These are phyloP conservation scores for Auanema sp. DNA, from an alignment of 2,888 invertebrate species.

Conservation along the genomic window DNA sequence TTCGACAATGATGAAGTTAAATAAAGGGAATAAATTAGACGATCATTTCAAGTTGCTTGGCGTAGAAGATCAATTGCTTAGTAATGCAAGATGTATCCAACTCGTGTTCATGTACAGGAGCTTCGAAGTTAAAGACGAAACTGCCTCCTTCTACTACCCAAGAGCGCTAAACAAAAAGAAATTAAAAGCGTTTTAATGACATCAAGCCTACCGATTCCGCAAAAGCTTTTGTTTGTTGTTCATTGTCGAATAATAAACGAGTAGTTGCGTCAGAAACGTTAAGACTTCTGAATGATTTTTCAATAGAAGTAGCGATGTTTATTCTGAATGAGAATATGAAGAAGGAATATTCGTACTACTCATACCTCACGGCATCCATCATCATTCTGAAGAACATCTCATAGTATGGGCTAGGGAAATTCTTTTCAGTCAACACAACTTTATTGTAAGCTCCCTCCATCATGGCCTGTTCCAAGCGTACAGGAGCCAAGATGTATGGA, in stretches of 20 bases:
- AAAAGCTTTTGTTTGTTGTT: slow-evolving; percentile 34
- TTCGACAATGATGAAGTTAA: slow-evolving; percentile 1
- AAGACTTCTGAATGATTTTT: slow-evolving; percentile 90
- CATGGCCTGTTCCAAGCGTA: slow-evolving; percentile 93
- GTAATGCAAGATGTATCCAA: slow-evolving; percentile 88
- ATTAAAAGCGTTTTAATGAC: neutral
- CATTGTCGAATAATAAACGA: slow-evolving; percentile 44
- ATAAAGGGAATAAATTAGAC: slow-evolving; percentile 73
- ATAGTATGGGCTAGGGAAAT: slow-evolving; percentile 92
- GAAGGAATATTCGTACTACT: no score
- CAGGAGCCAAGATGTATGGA: slow-evolving; percentile 88
- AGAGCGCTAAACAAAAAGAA: slow-evolving; percentile 7
- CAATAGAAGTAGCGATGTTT: slow-evolving; percentile 93
- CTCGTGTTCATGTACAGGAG: slow-evolving; percentile 67
- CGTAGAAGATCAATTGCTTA: slow-evolving; percentile 91
- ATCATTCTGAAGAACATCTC: slow-evolving; percentile 95
- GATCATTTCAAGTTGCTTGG: slow-evolving; percentile 97
- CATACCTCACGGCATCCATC: slow-evolving; percentile 83
- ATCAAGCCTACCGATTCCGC: slow-evolving; percentile 28
- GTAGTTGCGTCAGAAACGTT: slow-evolving; percentile 66
- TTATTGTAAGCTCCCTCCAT: slow-evolving; percentile 99
- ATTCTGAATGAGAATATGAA: slow-evolving; percentile 69
- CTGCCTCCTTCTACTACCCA: slow-evolving; percentile 65
- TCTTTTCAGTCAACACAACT: slow-evolving; percentile 84
- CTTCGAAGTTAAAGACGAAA: slow-evolving; percentile 79